Base-by-base conservation (phyloP, 2,113 vertebrate genomes). In the Amphiprion percula region DNA sequence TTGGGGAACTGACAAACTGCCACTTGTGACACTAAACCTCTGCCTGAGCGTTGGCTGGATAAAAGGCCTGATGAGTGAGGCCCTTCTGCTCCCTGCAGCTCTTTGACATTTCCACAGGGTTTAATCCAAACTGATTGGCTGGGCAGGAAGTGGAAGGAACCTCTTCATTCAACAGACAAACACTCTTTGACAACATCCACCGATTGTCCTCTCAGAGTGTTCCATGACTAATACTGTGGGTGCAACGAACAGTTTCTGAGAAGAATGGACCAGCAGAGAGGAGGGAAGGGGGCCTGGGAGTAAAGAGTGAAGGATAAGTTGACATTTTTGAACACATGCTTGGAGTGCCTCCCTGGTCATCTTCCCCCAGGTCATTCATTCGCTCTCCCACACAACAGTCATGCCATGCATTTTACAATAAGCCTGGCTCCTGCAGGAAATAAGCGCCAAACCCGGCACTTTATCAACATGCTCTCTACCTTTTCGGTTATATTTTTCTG, bases 291-390 rank as follows among this genome's bases (percentile, higher is more conserved):
- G 46, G 28, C 2, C 39, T 56, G 66, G 33, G 73, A 72, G 74
- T 21, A 23, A 77, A 65, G 72, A 84, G 23, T 47, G 67, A 79
- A 77, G 74, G 50, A 78, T 61, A 86, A 77, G 62, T 75, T 54
- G 26, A 1, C 77, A 86, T 90, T 84, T 88, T 66, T 84, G 9
- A 88, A 62, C 52, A 49, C 82, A 87, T 91, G 87, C 82, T 83
- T 88, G 47, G 60, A 83, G 78, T 85, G 75, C 76, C 79, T 87
- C 77, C 63, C 56, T 47, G 16, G 37, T 79, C 86, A 63, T 87
- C 87, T 91, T 77, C 70, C 88, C 88, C 67, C 74, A 55, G 84
- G 91, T 81, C 87, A 82, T 89, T 87, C 79, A 68, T 86, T 87
- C 80, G 44, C 59, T 82, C 82, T 88, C 91, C 87, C 84, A 90